Conservation (phyloP, 2,888 invertebrate species). For the Phlogophora meticulosa region DNA sequence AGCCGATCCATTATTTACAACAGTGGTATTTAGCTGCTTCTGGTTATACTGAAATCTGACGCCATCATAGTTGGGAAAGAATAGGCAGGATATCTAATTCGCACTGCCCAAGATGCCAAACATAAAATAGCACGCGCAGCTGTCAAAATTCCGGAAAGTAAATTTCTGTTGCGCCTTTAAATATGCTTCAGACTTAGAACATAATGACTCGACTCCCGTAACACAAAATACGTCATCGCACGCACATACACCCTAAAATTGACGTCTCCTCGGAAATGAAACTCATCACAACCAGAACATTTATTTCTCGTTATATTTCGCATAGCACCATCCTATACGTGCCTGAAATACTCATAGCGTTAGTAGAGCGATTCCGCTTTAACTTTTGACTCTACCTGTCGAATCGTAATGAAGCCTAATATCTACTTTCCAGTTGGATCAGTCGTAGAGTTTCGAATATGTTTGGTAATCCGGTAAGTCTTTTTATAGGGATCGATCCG, state of each 20-base stretch:
- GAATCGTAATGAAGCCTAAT: constrained; percentile 81
- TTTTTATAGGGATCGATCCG: constrained; percentile 49
- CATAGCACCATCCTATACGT: constrained; percentile 78
- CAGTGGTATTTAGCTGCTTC: too few relatives aligned
- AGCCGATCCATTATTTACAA: too few relatives aligned
- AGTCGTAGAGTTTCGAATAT: constrained; percentile 63
- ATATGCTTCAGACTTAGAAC: constrained; percentile 1
- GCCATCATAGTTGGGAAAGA: too few relatives aligned
- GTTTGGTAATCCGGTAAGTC: constrained; percentile 63
- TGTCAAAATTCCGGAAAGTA: constrained; percentile 3
- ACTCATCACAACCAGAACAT: constrained; percentile 51
- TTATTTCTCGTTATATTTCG: constrained; percentile 64
- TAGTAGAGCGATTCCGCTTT: constrained; percentile 74
- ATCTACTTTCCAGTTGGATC: constrained; percentile 68
- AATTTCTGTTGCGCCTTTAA: constrained; percentile 16
- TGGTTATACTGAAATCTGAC: too few relatives aligned
- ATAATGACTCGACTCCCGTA: not conserved
- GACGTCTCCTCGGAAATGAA: constrained; percentile 58
- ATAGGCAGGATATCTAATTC: too few relatives aligned
- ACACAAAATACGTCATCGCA: constrained; percentile 28
- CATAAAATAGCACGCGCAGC: not conserved
- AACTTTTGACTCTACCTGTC: constrained; percentile 82
- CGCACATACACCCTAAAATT: constrained; percentile 29
- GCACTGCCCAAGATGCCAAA: not conserved
- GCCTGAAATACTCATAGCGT: constrained; percentile 74